Conservation (phyloP, 1,140 invertebrate species). For the Aphidius gifuensis region DNA sequence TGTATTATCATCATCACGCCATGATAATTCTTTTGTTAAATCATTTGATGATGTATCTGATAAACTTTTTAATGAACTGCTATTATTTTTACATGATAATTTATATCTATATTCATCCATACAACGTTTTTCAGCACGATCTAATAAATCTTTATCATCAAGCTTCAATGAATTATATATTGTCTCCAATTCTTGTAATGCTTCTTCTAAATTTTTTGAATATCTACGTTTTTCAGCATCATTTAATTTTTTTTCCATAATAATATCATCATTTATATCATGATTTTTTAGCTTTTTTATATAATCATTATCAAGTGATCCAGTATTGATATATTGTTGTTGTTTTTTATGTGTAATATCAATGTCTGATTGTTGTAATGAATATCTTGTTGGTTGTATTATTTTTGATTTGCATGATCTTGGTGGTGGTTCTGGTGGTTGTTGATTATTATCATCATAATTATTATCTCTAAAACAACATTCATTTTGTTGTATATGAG, state of each 20-base stretch:
- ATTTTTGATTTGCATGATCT: neutral
- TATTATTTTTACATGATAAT: slow-evolving; percentile 18
- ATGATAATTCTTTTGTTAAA: slow-evolving; percentile 9
- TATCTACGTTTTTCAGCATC: slow-evolving; percentile 50
- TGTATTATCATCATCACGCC: slow-evolving; percentile 6
- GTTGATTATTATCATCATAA: neutral
- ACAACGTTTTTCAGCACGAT: slow-evolving; percentile 73
- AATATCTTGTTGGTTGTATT: slow-evolving; percentile 8
- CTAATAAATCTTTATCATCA: slow-evolving; percentile 77
- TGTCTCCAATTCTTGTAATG: slow-evolving; percentile 81
- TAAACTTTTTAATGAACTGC: slow-evolving; percentile 22
- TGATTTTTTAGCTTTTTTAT: slow-evolving; percentile 12
- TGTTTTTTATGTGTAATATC: slow-evolving; percentile 8
- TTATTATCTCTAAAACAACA: too few relatives aligned
- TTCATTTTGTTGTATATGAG: too few relatives aligned
- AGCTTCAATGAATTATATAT: slow-evolving; percentile 82
- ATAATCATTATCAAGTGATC: slow-evolving; percentile 18
- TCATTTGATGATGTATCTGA: slow-evolving; percentile 31
- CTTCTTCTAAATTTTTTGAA: slow-evolving; percentile 79
- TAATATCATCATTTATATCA: neutral
- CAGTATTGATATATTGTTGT: slow-evolving; percentile 16
- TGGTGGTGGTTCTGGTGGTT: slow-evolving; percentile 10
- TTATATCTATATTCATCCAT: slow-evolving; percentile 49
- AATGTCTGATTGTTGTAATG: slow-evolving; percentile 21
- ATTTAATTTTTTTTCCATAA: neutral